Conservation (phyloP, 92 coral and sea anemone species). For the Epizoanthus illoricatus region DNA sequence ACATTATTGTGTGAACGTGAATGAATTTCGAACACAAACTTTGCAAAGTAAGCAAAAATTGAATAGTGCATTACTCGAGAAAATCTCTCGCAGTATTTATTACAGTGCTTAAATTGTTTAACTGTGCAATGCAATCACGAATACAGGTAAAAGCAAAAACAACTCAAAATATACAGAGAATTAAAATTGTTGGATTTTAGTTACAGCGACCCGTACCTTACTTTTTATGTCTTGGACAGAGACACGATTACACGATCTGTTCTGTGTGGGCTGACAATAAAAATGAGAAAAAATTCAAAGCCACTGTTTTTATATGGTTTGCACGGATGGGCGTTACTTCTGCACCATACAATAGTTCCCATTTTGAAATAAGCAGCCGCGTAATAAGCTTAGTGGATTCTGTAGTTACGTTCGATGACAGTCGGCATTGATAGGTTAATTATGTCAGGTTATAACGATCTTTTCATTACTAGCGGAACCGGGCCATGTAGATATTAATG, state of each 20-base stretch:
- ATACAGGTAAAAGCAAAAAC: neutral
- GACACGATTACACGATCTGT: neutral
- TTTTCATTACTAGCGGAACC: constrained; percentile 6
- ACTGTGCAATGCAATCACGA: neutral
- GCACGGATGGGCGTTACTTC: constrained; percentile 36
- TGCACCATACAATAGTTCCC: constrained; percentile 21
- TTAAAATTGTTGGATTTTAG: neutral
- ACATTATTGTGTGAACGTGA: neutral
- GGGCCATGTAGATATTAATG: neutral
- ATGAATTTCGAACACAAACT: neutral
- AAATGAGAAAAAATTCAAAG: constrained; percentile 30
- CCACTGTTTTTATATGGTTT: constrained; percentile 31
- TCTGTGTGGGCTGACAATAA: constrained; percentile 23
- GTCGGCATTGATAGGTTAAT: constrained; percentile 27
- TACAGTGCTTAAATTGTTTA: neutral
- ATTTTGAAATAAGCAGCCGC: constrained; percentile 27
- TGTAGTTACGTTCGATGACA: constrained; percentile 10
- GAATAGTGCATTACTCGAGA: neutral
- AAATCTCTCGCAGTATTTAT: neutral
- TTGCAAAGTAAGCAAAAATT: neutral
- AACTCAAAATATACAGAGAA: neutral
- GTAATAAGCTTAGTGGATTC: constrained; percentile 5
- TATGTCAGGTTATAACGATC: constrained; percentile 15
- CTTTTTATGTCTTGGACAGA: neutral
- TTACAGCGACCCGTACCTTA: neutral